These are phyloP conservation scores for Forbesichthys agassizii DNA, from an alignment of 2,113 vertebrate genomes.

Conservation along the genomic window DNA sequence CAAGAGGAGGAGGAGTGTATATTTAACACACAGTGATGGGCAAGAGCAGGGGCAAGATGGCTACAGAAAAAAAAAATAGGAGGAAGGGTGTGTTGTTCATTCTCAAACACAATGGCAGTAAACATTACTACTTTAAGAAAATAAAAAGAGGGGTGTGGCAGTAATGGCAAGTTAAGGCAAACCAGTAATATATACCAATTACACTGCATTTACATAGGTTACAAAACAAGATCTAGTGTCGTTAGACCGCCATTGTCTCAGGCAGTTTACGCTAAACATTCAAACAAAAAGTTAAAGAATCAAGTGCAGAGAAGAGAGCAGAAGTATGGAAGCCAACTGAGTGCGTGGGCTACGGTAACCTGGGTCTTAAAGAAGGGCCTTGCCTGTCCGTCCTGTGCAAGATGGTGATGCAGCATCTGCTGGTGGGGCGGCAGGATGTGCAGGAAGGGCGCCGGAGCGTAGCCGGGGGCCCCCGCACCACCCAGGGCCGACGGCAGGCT, in stretches of 20 bases:
- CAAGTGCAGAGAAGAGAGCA: no score
- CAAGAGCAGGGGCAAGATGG: no score
- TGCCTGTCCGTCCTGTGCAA: conserved; percentile 79
- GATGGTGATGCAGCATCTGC: conserved; percentile 92
- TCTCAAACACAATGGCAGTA: not conserved
- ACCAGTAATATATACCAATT: not conserved
- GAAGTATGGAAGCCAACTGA: not conserved
- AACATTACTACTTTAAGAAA: no score
- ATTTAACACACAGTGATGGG: no score
- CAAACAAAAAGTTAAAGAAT: not conserved
- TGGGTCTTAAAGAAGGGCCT: not conserved
- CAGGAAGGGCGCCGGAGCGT: conserved; percentile 87
- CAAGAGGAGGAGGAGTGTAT: not conserved
- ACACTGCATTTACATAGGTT: not conserved
- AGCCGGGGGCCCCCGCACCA: conserved; percentile 87
- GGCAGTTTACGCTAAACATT: not conserved
- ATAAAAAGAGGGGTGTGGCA: not conserved
- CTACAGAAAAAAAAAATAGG: not conserved
- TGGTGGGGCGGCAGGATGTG: conserved; percentile 94
- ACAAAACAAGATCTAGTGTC: not conserved
- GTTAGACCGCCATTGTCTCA: no score
- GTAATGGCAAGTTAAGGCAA: not conserved
- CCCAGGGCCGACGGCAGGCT: conserved; percentile 92
- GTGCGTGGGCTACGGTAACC: not conserved
- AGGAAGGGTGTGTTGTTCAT: not conserved